Base-by-base conservation (phyloP, 2,113 vertebrate genomes). In the Sorex araneus region DNA sequence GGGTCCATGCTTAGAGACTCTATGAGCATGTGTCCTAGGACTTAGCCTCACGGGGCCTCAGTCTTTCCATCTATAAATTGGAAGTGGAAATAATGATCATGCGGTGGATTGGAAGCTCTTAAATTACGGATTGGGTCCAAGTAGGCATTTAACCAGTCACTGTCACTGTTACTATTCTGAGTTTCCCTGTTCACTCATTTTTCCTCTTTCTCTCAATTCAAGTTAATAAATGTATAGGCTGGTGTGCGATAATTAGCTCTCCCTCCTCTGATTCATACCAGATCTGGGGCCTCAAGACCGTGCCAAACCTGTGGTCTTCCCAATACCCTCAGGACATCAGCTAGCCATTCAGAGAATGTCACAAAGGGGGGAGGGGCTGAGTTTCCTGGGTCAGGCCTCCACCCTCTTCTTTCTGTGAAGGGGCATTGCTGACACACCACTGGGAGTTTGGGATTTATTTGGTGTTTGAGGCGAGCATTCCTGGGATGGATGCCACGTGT, bases 321-420 rank as follows among this genome's bases (percentile, higher is more conserved):
- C 54, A 9, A 40, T 6, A 50, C 90, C 78, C 73, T 11, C 40
- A 94, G 92, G 86, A 76, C 79, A 27, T 47, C 34, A 89, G 85
- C 90, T 78, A 81, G 91, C 70, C 28, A 89, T 94, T 94, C 83
- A 45, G 76, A 93, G 86, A 47, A 32, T 4, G 0, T 88, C 87
- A 84, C 92, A 63, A 27, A 70, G 67, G 60, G 73, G 80, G 47
- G 10, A 50, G 47, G 47, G 47, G 47, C 2, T 89, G 96, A 95
- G 90, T 88, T 71, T 75, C 69, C 73, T 50, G 54, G 92, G 77
- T 77, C 80, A 36, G 66, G 83, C 66, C 81, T 63, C 60, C 7
- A 71, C 71, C 87, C 63, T 7, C 73, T 66, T 90, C 91, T 97
- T 97, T 96, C 57, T 97, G 97, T 95, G 96, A 96, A 87, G 93